Evolutionary conservation across 2,113 vertebrate species (phyloP), one percentile per base, ranked within the genome.

Genomic region (Montifringilla adamsi): DNA sequence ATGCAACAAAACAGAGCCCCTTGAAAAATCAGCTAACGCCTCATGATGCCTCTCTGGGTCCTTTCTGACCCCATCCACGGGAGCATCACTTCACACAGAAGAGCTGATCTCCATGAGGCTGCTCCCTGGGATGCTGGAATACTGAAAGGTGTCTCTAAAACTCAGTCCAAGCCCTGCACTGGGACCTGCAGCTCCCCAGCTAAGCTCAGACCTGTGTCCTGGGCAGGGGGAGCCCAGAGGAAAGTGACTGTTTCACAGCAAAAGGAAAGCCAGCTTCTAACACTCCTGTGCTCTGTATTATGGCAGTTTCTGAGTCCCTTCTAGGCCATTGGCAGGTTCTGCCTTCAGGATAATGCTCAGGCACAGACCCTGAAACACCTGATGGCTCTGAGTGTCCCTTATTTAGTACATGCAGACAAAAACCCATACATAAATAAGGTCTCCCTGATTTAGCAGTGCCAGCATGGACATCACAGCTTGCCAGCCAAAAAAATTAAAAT

Each of bases 21-120:
- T 93, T 96, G 91, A 37, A 97, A 95, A 96, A 97, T 91, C 69
- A 77, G 62, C 79, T 87, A 84, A 80, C 6, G 1, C 87, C 69
- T 94, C 37, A 0, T 77, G 69, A 35, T 74, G 52, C 52, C 44
- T 37, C 68, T 76, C 70, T 69, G 90, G 76, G 88, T 95, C 70
- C 59, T 39, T 78, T 22, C 39, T 78, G 84, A 82, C 83, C 73
- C 69, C 2, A 0, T 4, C 60, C 30, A 16, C 2, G 13, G 46
- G 28, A 79, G 66, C 79, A 33, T 33, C 50, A 0, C 59, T 85
- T 46, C 55, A 64, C 46, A 20, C 33, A 23, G 50, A 33, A 1
- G 17, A 21, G 46, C 0, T 43, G 39, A 33, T n/a, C 41, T 50
- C 28, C 14, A 3, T 26, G 63, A 13, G 49, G 31, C 66, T 63